Evolutionary conservation across 2,888 invertebrate genomes (phyloP), one percentile per base, ranked within the genome.

Genomic region (Schizaphis graminum): DNA sequence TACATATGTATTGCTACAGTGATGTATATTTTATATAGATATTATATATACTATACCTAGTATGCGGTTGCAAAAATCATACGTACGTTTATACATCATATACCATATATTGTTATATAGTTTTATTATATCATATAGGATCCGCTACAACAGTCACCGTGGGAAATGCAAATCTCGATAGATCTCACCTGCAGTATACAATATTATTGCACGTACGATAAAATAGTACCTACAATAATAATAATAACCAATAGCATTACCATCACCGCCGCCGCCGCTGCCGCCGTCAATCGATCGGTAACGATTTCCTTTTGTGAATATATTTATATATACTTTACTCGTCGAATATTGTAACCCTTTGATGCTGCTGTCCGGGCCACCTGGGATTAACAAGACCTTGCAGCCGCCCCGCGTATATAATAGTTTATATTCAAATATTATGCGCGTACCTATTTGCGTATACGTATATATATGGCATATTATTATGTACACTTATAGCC

Each of bases 241-340:
- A 47, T 77, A 93, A 89, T 90, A 90, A 90, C 86, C 88, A 53
- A 86, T 61, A 21, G 35, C 77, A 77, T 77, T 77, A 77, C 35
- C 57, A 8, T 35, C 35, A n/a, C 1, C 61, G 11, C 11, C 35
- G 77, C 2, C 35, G 77, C 2, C 56, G 24, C 57, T 13, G 57
- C 61, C 89, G 86, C 94, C 90, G 11, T 67, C 94, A 56, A 91
- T 91, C 91, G 85, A 85, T 90, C 57, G 93, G n/a, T 61, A 91
- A 91, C 53, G 86, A 85, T 85, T 87, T 91, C 87, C 94, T 94
- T 91, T 94, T 94, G 94, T 94, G 94, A 94, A 94, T 94, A 94
- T 85, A 94, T 94, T 35, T 21, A 53, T 35, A 24, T 8, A 77
- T 35, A 77, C 35, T 77, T 77, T 91, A 94, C 3, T 86, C 47